Base-by-base conservation (phyloP, 2,797 vertebrate genomes). In the Gallirallus australis region DNA sequence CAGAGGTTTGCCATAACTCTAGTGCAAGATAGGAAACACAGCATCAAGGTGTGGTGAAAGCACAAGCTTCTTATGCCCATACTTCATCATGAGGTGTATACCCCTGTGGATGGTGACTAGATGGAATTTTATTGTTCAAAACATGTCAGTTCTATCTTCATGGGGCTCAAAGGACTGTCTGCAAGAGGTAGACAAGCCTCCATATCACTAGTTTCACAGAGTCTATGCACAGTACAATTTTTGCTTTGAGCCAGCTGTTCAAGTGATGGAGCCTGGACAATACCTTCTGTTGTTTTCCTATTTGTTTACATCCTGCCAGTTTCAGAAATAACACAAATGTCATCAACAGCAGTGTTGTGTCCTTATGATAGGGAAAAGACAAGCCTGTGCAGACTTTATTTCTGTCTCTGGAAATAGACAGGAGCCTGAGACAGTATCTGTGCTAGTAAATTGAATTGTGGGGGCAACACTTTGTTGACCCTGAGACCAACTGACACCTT, bases 251-350 rank as follows among this genome's bases (percentile, higher is more conserved):
- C 48, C 84, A 85, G 82, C 76, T 94, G 86, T 75, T 95, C 57
- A 78, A 89, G 65, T 59, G 77, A 52, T 76, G 73, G 78, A 89
- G 28, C 47, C n/a, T 94, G 86, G 82, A 93, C 65, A 85, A 94
- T 89, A 78, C 84, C 76, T 96, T 91, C 84, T 94, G 86, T 92
- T 96, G 75, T 92, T 96, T 93, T 96, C 39, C 56, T 72, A 7
- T 92, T 92, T 96, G 82, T 92, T 96, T 94, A 65, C 79, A 84
- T 96, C 42, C 70, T 92, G 60, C 37, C 76, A 92, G 52, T 91
- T 91, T 91, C 64, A 89, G 47, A 66, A 71, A 69, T 15, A 87
- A 86, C 64, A 88, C 71, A 89, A 94, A 63, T 83, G 53, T 69
- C 82, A 70, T 81, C 65, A 87, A 61, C 72, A 91, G 7, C 50